phyloP scores from a whole-genome alignment of 2,797 vertebrate genomes.

The Ciconia nigra region DNA sequence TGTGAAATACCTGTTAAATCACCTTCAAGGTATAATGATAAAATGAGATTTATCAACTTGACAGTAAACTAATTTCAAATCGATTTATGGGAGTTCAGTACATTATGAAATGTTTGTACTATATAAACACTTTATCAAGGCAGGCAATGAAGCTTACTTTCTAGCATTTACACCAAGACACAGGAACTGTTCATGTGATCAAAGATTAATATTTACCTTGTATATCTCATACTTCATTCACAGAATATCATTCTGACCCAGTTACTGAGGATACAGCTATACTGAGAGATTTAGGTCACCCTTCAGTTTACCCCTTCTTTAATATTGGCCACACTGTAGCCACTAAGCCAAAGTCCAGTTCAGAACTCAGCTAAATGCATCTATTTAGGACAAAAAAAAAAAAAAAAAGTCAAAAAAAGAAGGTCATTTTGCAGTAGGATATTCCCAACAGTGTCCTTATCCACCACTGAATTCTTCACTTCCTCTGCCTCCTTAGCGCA shows the following conservation, averaged over 20 bases:
- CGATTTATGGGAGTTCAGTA: slow-evolving; percentile 17
- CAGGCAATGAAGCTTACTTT: background rate
- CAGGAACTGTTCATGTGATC: background rate
- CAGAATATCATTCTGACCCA: background rate
- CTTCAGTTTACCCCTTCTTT: background rate
- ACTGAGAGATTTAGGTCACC: background rate
- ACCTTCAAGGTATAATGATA: background rate
- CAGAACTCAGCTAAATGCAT: background rate
- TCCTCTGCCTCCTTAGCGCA: background rate
- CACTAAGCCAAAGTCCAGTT: background rate
- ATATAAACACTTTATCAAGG: background rate
- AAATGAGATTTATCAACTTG: slow-evolving; percentile 26
- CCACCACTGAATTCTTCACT: background rate
- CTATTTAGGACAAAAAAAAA: background rate
- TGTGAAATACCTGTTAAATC: slow-evolving; percentile 15
- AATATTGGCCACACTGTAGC: background rate
- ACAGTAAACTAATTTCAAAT: slow-evolving; percentile 39
- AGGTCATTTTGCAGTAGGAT: background rate
- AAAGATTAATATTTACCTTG: background rate
- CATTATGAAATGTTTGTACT: background rate
- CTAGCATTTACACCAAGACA: background rate
- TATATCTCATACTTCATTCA: background rate
- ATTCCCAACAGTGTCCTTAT: background rate
- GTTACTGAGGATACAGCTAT: background rate
- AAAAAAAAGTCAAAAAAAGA: no score